These are phyloP conservation scores for Muscina levida DNA, from an alignment of 2,888 invertebrate species.

Conservation along the genomic window DNA sequence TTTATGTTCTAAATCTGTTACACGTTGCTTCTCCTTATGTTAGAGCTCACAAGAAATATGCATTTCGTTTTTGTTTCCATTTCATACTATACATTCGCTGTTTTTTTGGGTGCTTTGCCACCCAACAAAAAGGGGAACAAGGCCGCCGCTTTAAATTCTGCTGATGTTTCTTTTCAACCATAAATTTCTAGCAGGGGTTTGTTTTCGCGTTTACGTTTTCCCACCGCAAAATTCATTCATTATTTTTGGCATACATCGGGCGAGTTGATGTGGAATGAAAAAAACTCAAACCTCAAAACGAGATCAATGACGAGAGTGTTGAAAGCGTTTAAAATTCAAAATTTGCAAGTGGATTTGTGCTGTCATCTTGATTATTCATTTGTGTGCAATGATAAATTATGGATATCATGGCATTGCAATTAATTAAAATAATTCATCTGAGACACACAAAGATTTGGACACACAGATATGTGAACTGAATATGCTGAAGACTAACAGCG, in stretches of 20 bases:
- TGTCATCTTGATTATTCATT: neutral
- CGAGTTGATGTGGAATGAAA: too few species aligned
- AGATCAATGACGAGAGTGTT: neutral
- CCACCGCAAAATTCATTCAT: too few species aligned
- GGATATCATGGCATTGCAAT: constrained; percentile 21
- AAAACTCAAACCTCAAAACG: neutral
- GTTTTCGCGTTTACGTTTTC: too few species aligned
- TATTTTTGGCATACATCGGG: too few species aligned
- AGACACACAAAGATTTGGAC: neutral
- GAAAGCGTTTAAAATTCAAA: neutral
- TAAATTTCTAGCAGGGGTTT: too few species aligned
- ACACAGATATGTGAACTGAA: neutral
- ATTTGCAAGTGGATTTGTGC: neutral
- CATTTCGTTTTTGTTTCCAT: constrained; percentile 13
- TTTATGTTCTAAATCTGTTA: neutral
- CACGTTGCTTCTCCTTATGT: neutral
- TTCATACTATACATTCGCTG: neutral
- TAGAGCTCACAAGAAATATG: neutral
- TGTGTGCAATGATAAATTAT: constrained; percentile 20
- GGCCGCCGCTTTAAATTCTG: neutral
- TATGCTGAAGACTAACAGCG: neutral
- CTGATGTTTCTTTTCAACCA: neutral
- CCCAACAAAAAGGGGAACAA: neutral
- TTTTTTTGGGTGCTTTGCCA: neutral
- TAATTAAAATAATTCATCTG: constrained; percentile 27